Evolutionary conservation across 2,888 invertebrate species (phyloP), one percentile per base, ranked within the genome.

Genomic region (Mythimna albipuncta): DNA sequence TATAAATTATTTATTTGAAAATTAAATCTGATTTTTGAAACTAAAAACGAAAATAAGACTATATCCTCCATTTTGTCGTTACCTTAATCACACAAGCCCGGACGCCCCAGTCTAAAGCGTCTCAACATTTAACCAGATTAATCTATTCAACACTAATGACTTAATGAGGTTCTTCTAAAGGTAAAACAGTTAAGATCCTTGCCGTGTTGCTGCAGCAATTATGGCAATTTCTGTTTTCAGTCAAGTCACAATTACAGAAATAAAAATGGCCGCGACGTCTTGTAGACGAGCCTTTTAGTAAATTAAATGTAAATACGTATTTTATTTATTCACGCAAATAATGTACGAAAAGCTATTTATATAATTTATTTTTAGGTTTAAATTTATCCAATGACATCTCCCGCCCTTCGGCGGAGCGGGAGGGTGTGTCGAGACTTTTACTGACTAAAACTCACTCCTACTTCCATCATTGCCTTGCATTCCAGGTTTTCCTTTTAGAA

Each of bases 131-230:
- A 87, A 85, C 77, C 73, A 75, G 54, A 87, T 87, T 87, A 79
- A 87, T 86, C 82, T 80, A 86, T 87, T 83, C 82, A 84, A 79
- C 84, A 82, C 85, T 85, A 87, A 86, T 75, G 84, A 85, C 84
- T 77, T 87, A 84, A 86, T 87, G 72, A 79, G 75, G 78, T 87
- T 85, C 87, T 86, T 87, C 72, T 80, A 57, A 69, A 76, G 87
- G 72, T 81, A 87, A 86, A 55, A 44, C 68, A 69, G 78, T 86
- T 86, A 81, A 82, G 79, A 64, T 75, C 76, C 52, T 75, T 71
- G 80, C 77, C 81, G 73, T 85, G 86, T 87, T 84, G 77, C 70
- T 70, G 70, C 78, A 73, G 65, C 86, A 84, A 86, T 86, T 85
- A 87, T 77, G 80, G 75, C 86, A 79, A 85, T 85, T 80, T 79